phyloP scores from a whole-genome alignment of 2,888 invertebrate genomes.

The Acleris holmiana region DNA sequence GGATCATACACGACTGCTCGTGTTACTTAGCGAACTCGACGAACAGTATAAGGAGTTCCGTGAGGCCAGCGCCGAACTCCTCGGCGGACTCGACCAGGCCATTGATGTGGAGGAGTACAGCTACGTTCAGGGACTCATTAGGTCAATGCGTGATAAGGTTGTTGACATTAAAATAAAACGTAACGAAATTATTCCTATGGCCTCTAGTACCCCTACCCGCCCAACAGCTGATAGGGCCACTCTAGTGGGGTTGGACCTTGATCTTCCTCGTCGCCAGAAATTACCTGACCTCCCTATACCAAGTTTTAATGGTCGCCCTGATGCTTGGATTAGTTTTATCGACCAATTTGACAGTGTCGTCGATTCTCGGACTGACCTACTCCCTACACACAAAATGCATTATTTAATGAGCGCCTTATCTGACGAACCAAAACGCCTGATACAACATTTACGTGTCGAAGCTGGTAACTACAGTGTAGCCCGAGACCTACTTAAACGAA shows the following conservation, averaged over 20 bases:
- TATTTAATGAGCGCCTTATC: slow-evolving; percentile 9
- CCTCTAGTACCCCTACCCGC: background rate
- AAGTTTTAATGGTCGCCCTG: background rate
- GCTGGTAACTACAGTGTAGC: slow-evolving; percentile 6
- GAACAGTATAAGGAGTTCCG: slow-evolving; percentile 4
- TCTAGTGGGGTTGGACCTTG: background rate
- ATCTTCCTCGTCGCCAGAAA: background rate
- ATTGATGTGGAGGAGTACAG: slow-evolving; percentile 6
- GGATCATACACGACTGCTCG: background rate
- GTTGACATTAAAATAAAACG: background rate
- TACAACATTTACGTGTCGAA: slow-evolving; percentile 11
- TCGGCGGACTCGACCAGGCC: background rate
- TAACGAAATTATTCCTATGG: background rate
- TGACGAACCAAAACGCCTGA: slow-evolving; percentile 1
- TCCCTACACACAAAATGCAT: slow-evolving; percentile 8
- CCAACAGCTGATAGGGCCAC: background rate
- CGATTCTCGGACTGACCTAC: slow-evolving; percentile 1
- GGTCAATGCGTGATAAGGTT: background rate
- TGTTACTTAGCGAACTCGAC: background rate
- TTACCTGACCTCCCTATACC: background rate
- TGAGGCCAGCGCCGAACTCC: background rate
- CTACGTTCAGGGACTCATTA: background rate
- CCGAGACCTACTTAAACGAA: slow-evolving; percentile 6
- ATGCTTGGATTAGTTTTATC: background rate
- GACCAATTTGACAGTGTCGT: slow-evolving; percentile 11